phyloP scores from a whole-genome alignment of 2,888 invertebrate genomes.

The Caradrina clavipalpis region DNA sequence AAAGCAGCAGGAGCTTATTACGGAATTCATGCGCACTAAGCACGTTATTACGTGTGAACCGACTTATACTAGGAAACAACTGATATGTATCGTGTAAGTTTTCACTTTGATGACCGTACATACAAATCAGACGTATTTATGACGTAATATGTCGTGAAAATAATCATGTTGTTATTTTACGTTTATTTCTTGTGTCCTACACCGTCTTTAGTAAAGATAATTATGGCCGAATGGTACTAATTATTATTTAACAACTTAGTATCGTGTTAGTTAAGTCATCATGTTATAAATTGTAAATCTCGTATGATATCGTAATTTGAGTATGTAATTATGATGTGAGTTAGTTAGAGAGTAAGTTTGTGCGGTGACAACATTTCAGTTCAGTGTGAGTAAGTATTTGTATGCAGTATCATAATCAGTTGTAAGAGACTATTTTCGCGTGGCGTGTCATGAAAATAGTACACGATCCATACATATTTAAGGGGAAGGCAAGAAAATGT shows the following conservation, averaged over 20 bases:
- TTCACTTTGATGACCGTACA: background rate
- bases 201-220: no score
- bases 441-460: constrained; percentile 15
- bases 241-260: no score
- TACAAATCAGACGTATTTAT: background rate
- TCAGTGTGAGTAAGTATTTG: background rate
- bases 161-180: background rate
- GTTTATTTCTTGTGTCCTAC: no score
- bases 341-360: no score
- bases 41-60: background rate
- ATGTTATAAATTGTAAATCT: background rate
- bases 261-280: background rate
- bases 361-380: background rate
- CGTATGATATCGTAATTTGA: background rate
- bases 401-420: constrained; percentile 1
- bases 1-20: constrained; percentile 8
- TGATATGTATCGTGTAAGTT: background rate
- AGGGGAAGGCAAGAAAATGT: constrained; percentile 8
- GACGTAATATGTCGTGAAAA: background rate
- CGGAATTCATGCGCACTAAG: no score
- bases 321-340: background rate
- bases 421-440: background rate
- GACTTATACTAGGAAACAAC: background rate
- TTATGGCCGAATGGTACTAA: no score
- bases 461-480: constrained; percentile 34